Conservation (phyloP, 2,797 vertebrate species). For the Cossypha polioptera region DNA sequence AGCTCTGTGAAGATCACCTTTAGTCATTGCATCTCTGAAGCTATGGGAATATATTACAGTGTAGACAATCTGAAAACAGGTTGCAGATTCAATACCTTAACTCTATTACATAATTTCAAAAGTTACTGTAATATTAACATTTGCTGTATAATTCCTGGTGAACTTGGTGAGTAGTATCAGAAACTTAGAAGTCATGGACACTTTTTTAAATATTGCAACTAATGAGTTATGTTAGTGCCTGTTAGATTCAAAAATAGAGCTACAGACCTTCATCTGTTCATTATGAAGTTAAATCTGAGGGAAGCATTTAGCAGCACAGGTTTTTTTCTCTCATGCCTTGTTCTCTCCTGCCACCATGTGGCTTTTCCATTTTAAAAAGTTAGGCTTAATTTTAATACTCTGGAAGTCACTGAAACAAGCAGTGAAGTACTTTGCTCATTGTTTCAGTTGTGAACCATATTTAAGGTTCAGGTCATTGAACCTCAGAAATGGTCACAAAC, state of each 20-base stretch:
- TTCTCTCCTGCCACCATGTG: conserved; percentile 59
- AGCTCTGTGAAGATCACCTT: background rate
- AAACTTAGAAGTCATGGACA: background rate
- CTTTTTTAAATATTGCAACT: background rate
- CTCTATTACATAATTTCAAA: background rate
- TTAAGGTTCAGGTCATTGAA: background rate
- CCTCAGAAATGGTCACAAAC: background rate
- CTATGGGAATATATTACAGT: background rate
- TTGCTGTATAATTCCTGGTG: background rate
- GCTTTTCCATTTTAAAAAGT: background rate
- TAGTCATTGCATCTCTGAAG: background rate
- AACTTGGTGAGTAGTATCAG: background rate
- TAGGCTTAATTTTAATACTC: background rate
- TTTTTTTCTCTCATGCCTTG: background rate
- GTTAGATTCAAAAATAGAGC: background rate
- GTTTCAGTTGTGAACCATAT: background rate
- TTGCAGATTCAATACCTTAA: background rate
- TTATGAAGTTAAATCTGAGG: background rate
- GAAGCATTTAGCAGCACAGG: background rate
- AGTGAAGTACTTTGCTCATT: background rate
- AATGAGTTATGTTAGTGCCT: background rate
- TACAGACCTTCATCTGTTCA: background rate
- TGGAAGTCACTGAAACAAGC: background rate
- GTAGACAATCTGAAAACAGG: background rate
- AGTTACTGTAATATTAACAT: background rate